Base-by-base conservation (phyloP, 1,140 invertebrate genomes). In the Solen grandis region DNA sequence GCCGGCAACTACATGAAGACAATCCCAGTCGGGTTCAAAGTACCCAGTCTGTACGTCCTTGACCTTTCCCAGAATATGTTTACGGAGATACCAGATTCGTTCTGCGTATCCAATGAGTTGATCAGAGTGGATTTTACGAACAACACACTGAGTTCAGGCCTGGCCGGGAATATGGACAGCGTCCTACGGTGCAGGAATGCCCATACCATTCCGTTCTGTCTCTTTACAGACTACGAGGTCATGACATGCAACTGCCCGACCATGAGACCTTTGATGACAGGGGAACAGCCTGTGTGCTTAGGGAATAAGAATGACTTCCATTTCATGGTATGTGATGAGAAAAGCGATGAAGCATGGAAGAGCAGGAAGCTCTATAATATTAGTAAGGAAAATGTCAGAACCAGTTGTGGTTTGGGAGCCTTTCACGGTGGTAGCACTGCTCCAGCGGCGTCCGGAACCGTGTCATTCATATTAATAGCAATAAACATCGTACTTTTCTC, bases 101-200 rank as follows among this genome's bases (percentile, higher is more conserved):
- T 78, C 54, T 78, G 75, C n/a, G 54, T 78, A 0, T 78, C 75
- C 5, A 29, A 60, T 25, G 54, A 68, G n/a, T 38, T 78, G 13
- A 78, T 78, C n/a, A 31, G 63, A 0, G 65, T 68, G 1, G 75
- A 68, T 36, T 78, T 68, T 62, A 68, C 54, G 1, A 5, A 59
- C 31, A 78, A 78, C 1, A 14, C 22, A 19, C 5, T 46, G 41
- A 46, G 8, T 10, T 19, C 27, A 3, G 75, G 69, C 29, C 2
- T 78, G 22, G 52, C 75, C 5, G 31, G 19, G 1, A 33, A 69
- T 33, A 69, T 69, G 19, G 54, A 35, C n/a, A 69, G 19, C 16
- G 19, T 78, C 3, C 57, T 31, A 33, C n/a, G 33, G 33, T 78
- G 75, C 36, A 52, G 22, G n/a, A 78, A 78, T 33, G 54, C 41